Evolutionary conservation across 2,888 invertebrate species (phyloP).

Genomic region (Lasioglossum oenotherae): DNA sequence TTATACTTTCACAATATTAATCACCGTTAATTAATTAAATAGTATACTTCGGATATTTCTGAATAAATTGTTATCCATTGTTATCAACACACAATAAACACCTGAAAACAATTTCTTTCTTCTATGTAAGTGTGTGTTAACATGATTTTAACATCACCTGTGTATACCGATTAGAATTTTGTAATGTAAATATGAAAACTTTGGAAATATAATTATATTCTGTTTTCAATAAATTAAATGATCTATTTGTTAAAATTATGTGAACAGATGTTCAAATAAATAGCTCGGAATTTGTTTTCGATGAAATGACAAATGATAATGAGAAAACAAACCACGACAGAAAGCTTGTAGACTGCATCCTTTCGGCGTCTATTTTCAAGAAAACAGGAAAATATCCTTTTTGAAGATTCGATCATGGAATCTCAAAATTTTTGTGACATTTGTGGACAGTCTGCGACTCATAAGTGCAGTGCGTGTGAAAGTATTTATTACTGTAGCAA

Average conservation of each 20-base stretch:
- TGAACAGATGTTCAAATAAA: not conserved
- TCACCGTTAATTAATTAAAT: too few relatives aligned
- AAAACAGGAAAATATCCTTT: not conserved
- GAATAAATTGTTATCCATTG: too few relatives aligned
- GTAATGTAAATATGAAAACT: not conserved
- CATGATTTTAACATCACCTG: too few relatives aligned
- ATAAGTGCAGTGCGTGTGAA: constrained; percentile 1
- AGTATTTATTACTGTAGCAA: constrained; percentile 11
- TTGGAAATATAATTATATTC: not conserved
- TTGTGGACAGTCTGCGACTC: not conserved
- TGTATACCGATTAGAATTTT: too few relatives aligned
- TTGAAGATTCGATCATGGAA: not conserved
- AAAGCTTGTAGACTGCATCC: not conserved
- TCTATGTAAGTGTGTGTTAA: too few relatives aligned
- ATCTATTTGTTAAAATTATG: not conserved
- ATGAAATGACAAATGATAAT: not conserved
- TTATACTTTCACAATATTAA: too few relatives aligned
- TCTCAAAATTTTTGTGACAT: constrained; percentile 8
- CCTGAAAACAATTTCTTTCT: too few relatives aligned
- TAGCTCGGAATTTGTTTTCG: not conserved
- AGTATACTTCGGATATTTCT: too few relatives aligned
- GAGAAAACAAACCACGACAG: not conserved
- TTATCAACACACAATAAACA: too few relatives aligned
- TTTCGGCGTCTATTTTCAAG: not conserved
- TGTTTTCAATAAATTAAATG: not conserved